phyloP scores from a whole-genome alignment of 2,888 invertebrate species.

The Miltochrista miniata region DNA sequence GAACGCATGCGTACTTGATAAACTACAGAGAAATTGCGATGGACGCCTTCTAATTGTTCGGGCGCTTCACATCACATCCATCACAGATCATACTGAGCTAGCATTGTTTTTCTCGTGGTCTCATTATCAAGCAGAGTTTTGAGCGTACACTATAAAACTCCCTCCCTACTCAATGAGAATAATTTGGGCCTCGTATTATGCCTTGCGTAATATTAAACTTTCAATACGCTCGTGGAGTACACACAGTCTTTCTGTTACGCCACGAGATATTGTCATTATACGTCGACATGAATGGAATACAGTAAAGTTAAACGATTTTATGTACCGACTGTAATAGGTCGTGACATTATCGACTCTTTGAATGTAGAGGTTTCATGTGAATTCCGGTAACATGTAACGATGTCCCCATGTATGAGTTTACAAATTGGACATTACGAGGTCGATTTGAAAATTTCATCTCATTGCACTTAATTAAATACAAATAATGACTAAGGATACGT shows the following conservation, averaged over 20 bases:
- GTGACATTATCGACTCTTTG: constrained; percentile 22
- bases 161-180: constrained; percentile 33
- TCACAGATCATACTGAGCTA: constrained; percentile 43
- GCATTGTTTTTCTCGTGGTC: constrained; percentile 48
- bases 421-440: too few species aligned
- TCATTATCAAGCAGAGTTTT: constrained; percentile 38
- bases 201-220: constrained; percentile 20
- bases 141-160: constrained; percentile 24
- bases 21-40: too few species aligned
- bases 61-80: constrained; percentile 41
- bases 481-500: too few species aligned
- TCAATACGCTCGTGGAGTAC: constrained; percentile 26
- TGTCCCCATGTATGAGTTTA: too few species aligned
- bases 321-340: constrained; percentile 21
- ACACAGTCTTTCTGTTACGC: constrained; percentile 21
- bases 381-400: constrained; percentile 10
- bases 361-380: constrained; percentile 15
- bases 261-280: constrained; percentile 15
- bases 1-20: too few species aligned
- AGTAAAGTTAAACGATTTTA: constrained; percentile 14
- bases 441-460: too few species aligned
- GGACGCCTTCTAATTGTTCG: constrained; percentile 54
- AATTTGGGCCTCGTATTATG: constrained; percentile 2
- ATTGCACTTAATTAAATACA: too few species aligned
- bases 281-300: constrained; percentile 22